Base-by-base conservation (phyloP, 1,140 invertebrate species). In the Cydia pomonella region DNA sequence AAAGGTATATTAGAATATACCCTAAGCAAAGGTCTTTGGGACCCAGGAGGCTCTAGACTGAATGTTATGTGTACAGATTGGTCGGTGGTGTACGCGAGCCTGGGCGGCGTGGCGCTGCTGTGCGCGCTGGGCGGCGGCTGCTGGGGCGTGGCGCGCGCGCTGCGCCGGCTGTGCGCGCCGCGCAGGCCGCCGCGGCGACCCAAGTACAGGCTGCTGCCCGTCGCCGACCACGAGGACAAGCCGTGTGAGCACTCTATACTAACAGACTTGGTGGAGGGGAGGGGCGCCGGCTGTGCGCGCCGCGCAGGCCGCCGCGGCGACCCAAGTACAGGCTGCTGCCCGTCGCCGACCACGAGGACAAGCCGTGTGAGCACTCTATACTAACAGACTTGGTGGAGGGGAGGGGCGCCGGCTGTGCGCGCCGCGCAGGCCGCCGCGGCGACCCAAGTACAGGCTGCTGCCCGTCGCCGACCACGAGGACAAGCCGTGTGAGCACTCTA, bases 11-110 rank as follows among this genome's bases (percentile, higher is more conserved):
- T n/a, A n/a, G n/a, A n/a, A n/a, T n/a, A n/a, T n/a, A n/a, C n/a
- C n/a, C n/a, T n/a, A n/a, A n/a, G n/a, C n/a, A n/a, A n/a, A n/a
- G n/a, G n/a, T n/a, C n/a, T n/a, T n/a, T n/a, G n/a, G n/a, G n/a
- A n/a, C n/a, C n/a, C n/a, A n/a, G n/a, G n/a, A n/a, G n/a, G n/a
- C n/a, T n/a, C n/a, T n/a, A n/a, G n/a, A n/a, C n/a, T n/a, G n/a
- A n/a, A n/a, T n/a, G n/a, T n/a, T n/a, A n/a, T n/a, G n/a, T n/a
- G n/a, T n/a, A 29, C 78, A 90, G 90, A 90, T 38, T 90, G 90
- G 90, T 92, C 90, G 16, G 88, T 92, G 73, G 90, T 92, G 73
- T 92, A 92, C 83, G 85, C 86, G 73, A 84, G 83, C 73, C 81
- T 91, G 77, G 84, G 87, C 59, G 87, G 85, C 72, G 86, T 87